Conservation (phyloP, 2,888 invertebrate species). For the Rutpela maculata region DNA sequence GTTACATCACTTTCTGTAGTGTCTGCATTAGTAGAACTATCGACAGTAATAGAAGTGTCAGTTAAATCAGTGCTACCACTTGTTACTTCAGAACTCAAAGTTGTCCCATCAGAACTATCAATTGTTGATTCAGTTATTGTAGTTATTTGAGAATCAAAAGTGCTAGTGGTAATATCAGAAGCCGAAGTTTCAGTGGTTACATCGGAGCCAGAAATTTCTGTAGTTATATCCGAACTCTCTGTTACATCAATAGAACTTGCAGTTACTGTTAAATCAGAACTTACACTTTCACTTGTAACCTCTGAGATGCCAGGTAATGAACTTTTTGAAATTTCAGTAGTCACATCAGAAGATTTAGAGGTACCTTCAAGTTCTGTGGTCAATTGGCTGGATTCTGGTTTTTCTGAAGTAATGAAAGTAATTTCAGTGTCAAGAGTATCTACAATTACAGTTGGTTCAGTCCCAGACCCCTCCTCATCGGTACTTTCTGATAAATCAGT, state of each 20-base stretch:
- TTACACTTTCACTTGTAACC: background rate
- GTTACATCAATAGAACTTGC: slow-evolving; percentile 29
- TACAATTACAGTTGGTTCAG: slow-evolving; percentile 48
- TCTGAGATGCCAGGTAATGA: slow-evolving; percentile 37
- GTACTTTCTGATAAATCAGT: slow-evolving; percentile 38
- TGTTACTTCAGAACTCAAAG: background rate
- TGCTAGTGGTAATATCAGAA: background rate
- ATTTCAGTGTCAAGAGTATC: slow-evolving; percentile 50
- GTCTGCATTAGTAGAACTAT: slow-evolving; percentile 38
- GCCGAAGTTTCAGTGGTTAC: slow-evolving; percentile 3
- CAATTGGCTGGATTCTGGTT: background rate
- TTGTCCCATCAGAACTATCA: slow-evolving; percentile 18
- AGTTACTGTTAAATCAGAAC: slow-evolving; percentile 44
- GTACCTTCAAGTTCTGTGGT: slow-evolving; percentile 41
- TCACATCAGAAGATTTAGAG: slow-evolving; percentile 36
- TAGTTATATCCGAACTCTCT: slow-evolving; percentile 38
- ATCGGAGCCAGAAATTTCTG: slow-evolving; percentile 32
- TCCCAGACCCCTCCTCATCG: slow-evolving; percentile 59
- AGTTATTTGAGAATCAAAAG: background rate
- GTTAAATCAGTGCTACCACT: slow-evolving; percentile 3
- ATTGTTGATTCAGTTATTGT: slow-evolving; percentile 10
- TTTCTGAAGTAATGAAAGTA: slow-evolving; percentile 46
- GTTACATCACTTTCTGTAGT: slow-evolving; percentile 30
- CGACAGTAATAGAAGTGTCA: slow-evolving; percentile 4
- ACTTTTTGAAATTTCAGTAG: slow-evolving; percentile 31